Evolutionary conservation across 2,888 invertebrate species (phyloP).

Genomic region (Panopea generosa): DNA sequence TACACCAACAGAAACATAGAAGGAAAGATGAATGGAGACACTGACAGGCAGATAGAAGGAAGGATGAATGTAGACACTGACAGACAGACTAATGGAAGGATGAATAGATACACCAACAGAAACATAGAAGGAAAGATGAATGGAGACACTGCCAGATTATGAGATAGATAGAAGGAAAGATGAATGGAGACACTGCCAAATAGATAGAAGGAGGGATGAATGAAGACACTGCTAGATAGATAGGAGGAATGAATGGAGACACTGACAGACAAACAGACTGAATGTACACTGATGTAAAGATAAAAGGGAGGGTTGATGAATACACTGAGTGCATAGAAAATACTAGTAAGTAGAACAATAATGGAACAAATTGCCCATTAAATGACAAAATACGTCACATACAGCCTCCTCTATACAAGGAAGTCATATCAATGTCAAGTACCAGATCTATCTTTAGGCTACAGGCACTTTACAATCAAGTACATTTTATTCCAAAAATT

Average conservation of each 20-base stretch:
- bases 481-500: no score
- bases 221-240: not conserved
- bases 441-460: no score
- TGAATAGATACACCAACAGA: constrained; percentile 1
- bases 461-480: no score
- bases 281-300: not conserved
- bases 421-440: no score
- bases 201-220: constrained; percentile 7
- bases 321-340: no score
- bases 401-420: no score
- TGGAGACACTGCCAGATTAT: not conserved
- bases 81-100: constrained; percentile 5
- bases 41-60: not conserved
- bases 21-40: not conserved
- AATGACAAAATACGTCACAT: no score
- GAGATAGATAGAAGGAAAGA: constrained; percentile 5
- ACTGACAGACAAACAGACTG: no score
- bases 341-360: no score
- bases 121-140: constrained; percentile 1
- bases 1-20: not conserved
- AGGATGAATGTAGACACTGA: not conserved
- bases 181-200: constrained; percentile 1
- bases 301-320: constrained; percentile 3
- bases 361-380: no score
- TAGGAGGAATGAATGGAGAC: constrained; percentile 4